These are phyloP conservation scores for Uropetala carovei DNA, from an alignment of 2,888 invertebrate species.

Conservation along the genomic window DNA sequence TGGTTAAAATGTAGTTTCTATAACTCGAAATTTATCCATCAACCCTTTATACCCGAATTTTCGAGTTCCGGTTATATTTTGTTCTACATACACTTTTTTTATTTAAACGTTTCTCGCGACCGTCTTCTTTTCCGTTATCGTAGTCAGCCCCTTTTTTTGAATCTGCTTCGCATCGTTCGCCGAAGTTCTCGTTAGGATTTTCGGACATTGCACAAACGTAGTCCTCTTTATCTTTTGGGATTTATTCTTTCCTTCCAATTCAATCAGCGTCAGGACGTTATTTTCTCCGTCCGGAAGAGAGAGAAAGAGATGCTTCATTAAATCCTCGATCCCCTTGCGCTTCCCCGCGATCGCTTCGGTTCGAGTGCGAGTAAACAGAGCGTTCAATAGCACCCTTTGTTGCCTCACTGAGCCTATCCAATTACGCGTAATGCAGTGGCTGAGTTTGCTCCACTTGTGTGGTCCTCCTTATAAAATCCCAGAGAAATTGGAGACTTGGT, in stretches of 20 bases:
- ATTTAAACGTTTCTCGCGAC: too few species aligned
- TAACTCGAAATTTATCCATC: too few species aligned
- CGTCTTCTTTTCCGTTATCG: too few species aligned
- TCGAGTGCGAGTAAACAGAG: background rate
- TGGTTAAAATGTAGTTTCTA: too few species aligned
- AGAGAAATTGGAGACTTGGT: background rate
- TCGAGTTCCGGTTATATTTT: too few species aligned
- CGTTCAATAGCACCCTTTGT: background rate
- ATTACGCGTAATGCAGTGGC: slow-evolving; percentile 7
- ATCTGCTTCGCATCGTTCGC: background rate
- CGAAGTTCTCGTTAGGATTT: background rate
- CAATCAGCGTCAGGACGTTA: background rate
- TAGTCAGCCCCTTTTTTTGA: too few species aligned
- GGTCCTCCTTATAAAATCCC: background rate
- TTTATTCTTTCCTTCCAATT: background rate
- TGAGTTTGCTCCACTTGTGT: background rate
- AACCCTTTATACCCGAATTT: too few species aligned
- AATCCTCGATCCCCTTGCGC: background rate
- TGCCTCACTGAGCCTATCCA: background rate
- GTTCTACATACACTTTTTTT: too few species aligned
- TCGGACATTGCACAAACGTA: background rate
- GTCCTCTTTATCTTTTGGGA: background rate
- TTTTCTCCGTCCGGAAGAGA: background rate
- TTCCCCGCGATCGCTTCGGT: background rate
- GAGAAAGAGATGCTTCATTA: background rate